Conservation (phyloP, 2,888 invertebrate genomes). For the Spodoptera picta region DNA sequence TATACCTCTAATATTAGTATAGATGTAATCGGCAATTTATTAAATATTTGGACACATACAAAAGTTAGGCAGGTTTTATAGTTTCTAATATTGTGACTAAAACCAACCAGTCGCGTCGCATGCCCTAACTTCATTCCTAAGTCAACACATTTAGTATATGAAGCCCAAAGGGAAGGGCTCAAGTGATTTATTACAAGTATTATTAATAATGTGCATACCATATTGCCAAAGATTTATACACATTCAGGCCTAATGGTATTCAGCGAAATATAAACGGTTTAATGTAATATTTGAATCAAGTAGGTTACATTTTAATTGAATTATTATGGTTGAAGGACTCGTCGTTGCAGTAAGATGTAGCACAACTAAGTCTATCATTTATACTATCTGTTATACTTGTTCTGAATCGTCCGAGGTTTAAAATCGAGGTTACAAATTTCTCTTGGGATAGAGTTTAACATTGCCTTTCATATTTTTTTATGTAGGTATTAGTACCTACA, state of each 20-base stretch:
- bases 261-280: constrained; percentile 59
- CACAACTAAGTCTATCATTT: neutral
- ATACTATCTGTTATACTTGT: too few species aligned
- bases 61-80: too few species aligned
- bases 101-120: neutral
- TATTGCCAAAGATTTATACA: constrained; percentile 50
- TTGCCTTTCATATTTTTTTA: too few species aligned
- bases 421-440: too few species aligned
- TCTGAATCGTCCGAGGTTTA: too few species aligned
- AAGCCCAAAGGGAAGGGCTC: constrained; percentile 34
- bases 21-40: too few species aligned
- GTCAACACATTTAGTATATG: constrained; percentile 37
- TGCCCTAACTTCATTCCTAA: constrained; percentile 21
- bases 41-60: too few species aligned
- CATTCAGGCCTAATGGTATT: constrained; percentile 53
- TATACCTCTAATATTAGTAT: too few species aligned
- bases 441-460: too few species aligned
- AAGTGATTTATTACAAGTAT: constrained; percentile 49
- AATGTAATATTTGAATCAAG: constrained; percentile 58
- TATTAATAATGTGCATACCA: constrained; percentile 47
- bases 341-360: constrained; percentile 40
- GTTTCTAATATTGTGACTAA: neutral
- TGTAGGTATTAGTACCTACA: too few species aligned
- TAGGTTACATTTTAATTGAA: constrained; percentile 52
- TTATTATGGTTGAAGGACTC: constrained; percentile 37